phyloP scores from a whole-genome alignment of 2,113 vertebrate species.

The Morphnarchus princeps region DNA sequence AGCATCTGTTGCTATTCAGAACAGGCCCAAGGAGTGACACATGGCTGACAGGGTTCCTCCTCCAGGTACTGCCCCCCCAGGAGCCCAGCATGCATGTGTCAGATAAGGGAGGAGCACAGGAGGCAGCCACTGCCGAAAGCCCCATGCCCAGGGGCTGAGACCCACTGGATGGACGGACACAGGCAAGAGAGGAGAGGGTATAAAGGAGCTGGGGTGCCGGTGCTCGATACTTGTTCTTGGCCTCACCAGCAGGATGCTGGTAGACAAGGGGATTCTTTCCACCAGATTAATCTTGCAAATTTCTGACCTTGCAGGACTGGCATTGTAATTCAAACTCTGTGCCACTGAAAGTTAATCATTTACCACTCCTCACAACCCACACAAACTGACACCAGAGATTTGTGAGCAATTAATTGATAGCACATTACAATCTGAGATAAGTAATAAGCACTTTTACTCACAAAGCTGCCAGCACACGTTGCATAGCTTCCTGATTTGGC shows the following conservation, averaged over 20 bases:
- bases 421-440: slow-evolving; percentile 44
- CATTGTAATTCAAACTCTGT: slow-evolving; percentile 53
- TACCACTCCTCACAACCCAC: slow-evolving; percentile 32
- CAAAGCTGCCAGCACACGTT: neutral
- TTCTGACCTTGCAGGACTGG: neutral
- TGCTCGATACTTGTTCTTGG: neutral
- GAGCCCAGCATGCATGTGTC: neutral
- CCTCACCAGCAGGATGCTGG: neutral
- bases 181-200: neutral
- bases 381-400: slow-evolving; percentile 21
- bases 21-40: neutral
- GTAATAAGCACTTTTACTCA: slow-evolving; percentile 24
- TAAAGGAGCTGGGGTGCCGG: neutral
- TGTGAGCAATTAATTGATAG: slow-evolving; percentile 70
- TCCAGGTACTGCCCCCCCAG: slow-evolving; percentile 42
- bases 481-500: slow-evolving; percentile 54
- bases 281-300: slow-evolving; percentile 53
- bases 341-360: slow-evolving; percentile 67
- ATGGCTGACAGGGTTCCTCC: slow-evolving; percentile 20
- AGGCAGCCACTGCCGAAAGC: neutral
- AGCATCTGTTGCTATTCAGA: slow-evolving; percentile 40
- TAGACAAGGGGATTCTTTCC: slow-evolving; percentile 37
- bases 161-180: neutral
- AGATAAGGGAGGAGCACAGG: slow-evolving; percentile 33
- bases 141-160: neutral